Base-by-base conservation (phyloP, 2,888 invertebrate species). In the Sipha maydis region DNA sequence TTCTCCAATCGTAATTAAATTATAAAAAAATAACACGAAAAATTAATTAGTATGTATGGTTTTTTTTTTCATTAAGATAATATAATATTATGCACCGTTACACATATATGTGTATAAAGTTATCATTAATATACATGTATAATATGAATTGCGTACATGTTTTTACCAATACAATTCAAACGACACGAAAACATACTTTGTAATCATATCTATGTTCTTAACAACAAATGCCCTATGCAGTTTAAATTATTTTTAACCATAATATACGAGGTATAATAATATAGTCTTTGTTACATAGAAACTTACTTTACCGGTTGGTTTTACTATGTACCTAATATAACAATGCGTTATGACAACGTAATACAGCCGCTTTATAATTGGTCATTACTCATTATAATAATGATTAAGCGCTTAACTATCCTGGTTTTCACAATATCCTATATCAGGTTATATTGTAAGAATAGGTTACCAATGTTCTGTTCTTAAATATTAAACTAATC, bases 41-140 rank as follows among this genome's bases (percentile, higher is more conserved):
- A 73, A 61, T 76, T 28, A 84, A 75, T 84, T 61, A 28, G 61
- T 76, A 75, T 83, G 38, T 75, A 83, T 38, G 21, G 69, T 5
- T 34, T 34, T 19, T 11, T 17, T 61, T 19, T 67, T 25, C 48
- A 34, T 79, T 56, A 61, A 34, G 14, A 67, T n/a, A 1, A 25
- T 8, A n/a, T 7, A 61, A 67, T 8, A 25, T 67, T 25, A 25
- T n/a, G 25, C 25, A 61, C 61, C 14, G 14, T 48, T 48, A 48
- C 2, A n/a, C n/a, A 2, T 67, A 28, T 67, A 67, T 67, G 2
- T n/a, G n/a, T 9, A 28, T n/a, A 67, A 1, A 11, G 3, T 48
- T 34, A 2, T 69, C 17, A 31, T 14, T 17, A 3, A 28, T n/a
- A 67, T n/a, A 67, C n/a, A 67, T 67, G 21, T 31, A 78, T 54